Conservation (phyloP, 2,888 invertebrate genomes). For the Nomada ruficornis region DNA sequence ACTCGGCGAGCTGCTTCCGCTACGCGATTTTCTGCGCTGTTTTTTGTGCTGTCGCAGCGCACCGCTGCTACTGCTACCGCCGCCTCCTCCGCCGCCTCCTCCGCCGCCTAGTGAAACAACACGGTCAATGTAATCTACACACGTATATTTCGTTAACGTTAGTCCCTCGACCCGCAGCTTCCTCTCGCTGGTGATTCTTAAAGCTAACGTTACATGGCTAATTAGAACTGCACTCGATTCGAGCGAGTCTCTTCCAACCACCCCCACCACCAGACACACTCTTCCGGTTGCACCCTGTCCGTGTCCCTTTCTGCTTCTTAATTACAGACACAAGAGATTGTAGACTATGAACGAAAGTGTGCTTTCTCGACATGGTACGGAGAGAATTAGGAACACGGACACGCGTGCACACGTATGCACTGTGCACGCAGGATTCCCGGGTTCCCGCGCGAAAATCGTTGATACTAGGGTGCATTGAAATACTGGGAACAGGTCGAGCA, state of each 20-base stretch:
- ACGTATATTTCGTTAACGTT: slow-evolving; percentile 35
- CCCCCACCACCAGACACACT: background rate
- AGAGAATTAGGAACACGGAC: background rate
- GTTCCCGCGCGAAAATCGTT: slow-evolving; percentile 3
- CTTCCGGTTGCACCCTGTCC: background rate
- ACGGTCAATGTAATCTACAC: slow-evolving; percentile 58
- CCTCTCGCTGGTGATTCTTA: background rate
- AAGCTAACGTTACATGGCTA: background rate
- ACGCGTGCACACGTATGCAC: background rate
- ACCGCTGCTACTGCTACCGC: slow-evolving; percentile 79
- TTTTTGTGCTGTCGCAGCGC: slow-evolving; percentile 84
- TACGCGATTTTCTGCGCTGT: slow-evolving; percentile 82
- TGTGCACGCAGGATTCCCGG: no score
- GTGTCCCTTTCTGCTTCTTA: background rate
- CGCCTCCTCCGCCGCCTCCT: slow-evolving; percentile 74
- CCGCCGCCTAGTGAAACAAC: slow-evolving; percentile 71
- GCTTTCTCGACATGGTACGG: background rate
- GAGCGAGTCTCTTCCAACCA: background rate
- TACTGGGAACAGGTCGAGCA: background rate
- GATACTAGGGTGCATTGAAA: background rate
- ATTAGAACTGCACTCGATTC: background rate
- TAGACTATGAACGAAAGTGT: background rate
- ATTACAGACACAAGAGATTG: background rate
- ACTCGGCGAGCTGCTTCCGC: slow-evolving; percentile 82
- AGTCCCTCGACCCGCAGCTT: background rate